A percentile compares a stretch with the other conserved stretches of the same genome.
phyloP scores from a whole-genome alignment of 2,888 invertebrate genomes.

The Pyrrhia umbra region DNA sequence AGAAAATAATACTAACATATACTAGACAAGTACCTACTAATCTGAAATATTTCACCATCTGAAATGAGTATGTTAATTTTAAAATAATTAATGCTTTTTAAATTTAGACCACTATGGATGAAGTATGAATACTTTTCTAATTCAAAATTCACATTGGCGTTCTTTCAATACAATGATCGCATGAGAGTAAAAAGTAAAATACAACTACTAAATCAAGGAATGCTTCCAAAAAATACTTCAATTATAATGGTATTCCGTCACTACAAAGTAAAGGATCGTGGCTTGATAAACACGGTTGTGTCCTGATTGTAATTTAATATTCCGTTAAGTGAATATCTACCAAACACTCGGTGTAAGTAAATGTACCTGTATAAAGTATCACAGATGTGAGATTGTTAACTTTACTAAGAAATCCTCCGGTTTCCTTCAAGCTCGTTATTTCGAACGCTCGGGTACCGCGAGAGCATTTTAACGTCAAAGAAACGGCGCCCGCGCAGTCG shows the following conservation, averaged over 20 bases:
- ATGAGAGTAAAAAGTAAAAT: conserved; percentile 33
- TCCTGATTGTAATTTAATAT: conserved; percentile 63
- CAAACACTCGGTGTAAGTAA: conserved; percentile 54
- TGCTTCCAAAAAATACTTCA: conserved; percentile 31
- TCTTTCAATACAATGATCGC: not conserved
- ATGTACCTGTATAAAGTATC: conserved; percentile 59
- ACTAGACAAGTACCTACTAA: too few relatives aligned
- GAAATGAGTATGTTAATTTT: too few relatives aligned
- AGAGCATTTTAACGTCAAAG: conserved; percentile 68
- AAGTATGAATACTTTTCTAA: too few relatives aligned
- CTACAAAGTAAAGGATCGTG: conserved; percentile 47
- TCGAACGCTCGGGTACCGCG: conserved; percentile 62
- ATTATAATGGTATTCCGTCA: conserved; percentile 22
- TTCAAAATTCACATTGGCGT: not conserved
- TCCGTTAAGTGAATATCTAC: conserved; percentile 39
- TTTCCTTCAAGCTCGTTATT: conserved; percentile 72
- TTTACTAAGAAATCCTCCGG: conserved; percentile 67
- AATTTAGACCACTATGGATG: too few relatives aligned
- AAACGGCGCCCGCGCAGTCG: conserved; percentile 68
- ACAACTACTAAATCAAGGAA: conserved; percentile 17
- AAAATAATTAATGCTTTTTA: too few relatives aligned
- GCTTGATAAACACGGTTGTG: conserved; percentile 39
- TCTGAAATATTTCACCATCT: too few relatives aligned
- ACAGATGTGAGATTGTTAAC: conserved; percentile 68
- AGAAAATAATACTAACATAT: too few relatives aligned